Base-by-base conservation (phyloP, 1,140 invertebrate species). In the Saccostrea echinata region DNA sequence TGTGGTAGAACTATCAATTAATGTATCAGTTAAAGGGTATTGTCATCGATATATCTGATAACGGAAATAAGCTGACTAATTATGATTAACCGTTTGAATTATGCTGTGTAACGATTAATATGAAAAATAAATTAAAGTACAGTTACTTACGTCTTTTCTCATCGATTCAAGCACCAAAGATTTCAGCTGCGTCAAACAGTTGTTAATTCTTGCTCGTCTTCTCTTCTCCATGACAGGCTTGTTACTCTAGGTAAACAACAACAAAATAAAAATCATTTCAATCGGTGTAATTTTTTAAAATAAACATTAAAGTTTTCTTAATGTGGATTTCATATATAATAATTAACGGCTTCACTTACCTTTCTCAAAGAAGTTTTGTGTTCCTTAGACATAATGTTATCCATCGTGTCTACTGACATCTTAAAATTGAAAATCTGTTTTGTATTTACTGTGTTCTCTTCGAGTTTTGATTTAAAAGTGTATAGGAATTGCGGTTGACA, bases 221-320 rank as follows among this genome's bases (percentile, higher is more conserved):
- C 97, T 96, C 94, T 98, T 98, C 93, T 98, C 98, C 97, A 98
- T 98, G 84, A 98, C 97, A 3, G 97, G 97, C 95, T 98, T 98
- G 92, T 97, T 97, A 61, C 97, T 98, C 97, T 98, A 88, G 96
- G 97, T 33, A 27, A 12, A 76, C 9, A 80, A 24, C 24, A 61
- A 43, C 71, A 18, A 80, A n/a, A 84, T 88, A 53, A 35, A 82
- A 30, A 88, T 27, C 30, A 84, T 16, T n/a, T 13, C 24, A 57
- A 16, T n/a, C n/a, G n/a, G n/a, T 21, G n/a, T 35, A 68, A 76
- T 71, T 57, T 27, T 68, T 68, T 57, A 82, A 18, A n/a, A n/a
- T n/a, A n/a, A n/a, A 12, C 51, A 24, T 81, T 30, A 33, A 81
- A 33, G 12, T 8, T n/a, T 24, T 53, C 12, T 0, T 18, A 86